Conservation (phyloP, 1,140 invertebrate genomes). For the Drosophila obscura region DNA sequence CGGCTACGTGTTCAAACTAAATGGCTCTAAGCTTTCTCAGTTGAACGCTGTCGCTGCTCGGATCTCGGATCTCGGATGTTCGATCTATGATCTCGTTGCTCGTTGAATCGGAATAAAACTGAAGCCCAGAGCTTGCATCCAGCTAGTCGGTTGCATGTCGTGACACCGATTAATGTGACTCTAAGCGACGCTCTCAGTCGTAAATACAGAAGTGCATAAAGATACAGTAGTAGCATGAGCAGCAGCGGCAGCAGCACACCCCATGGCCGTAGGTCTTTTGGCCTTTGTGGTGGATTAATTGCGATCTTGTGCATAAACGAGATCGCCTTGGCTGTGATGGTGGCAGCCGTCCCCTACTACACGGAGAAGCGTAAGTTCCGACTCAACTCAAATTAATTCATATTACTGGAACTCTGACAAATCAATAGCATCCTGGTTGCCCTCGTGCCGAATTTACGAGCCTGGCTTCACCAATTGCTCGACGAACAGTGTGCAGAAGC, state of each 20-base stretch:
- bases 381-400: neutral
- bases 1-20: constrained; percentile 21
- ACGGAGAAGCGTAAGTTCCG: constrained; percentile 67
- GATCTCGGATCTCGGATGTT: constrained; percentile 14
- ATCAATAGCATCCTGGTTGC: constrained; percentile 86
- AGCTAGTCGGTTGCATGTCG: constrained; percentile 28
- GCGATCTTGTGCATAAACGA: constrained; percentile 36
- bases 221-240: constrained; percentile 3
- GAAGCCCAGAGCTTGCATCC: constrained; percentile 6
- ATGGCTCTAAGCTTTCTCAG: constrained; percentile 19
- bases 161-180: constrained; percentile 45
- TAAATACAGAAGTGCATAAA: neutral
- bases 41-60: neutral
- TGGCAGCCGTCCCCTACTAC: constrained; percentile 56
- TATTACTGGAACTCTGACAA: neutral
- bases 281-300: constrained; percentile 40
- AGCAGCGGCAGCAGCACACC: constrained; percentile 31
- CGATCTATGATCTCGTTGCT: constrained; percentile 6
- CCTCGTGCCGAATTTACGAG: constrained; percentile 86
- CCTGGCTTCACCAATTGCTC: constrained; percentile 87
- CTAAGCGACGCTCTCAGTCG: constrained; percentile 8
- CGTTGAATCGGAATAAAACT: constrained; percentile 40
- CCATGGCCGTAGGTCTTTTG: constrained; percentile 13
- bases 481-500: constrained; percentile 86
- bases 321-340: constrained; percentile 21